phyloP scores from a whole-genome alignment of 2,113 vertebrate genomes.

The Poecile atricapillus region DNA sequence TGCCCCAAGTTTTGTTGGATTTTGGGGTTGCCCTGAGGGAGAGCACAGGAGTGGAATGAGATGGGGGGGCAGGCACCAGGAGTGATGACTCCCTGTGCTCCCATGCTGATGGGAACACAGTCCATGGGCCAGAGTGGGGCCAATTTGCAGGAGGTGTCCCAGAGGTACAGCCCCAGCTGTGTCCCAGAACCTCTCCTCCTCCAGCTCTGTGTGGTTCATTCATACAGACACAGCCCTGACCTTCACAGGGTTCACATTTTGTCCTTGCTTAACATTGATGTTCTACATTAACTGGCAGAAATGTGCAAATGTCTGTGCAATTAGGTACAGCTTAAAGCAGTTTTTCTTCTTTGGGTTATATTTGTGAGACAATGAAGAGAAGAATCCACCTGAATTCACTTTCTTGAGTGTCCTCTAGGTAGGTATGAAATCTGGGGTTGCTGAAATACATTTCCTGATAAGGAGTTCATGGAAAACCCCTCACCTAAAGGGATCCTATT shows the following conservation, averaged over 20 bases:
- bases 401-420: not conserved
- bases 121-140: not conserved
- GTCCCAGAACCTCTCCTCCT: not conserved
- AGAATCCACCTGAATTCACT: not conserved
- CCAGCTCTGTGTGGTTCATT: rapidly evolving
- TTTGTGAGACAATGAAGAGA: not conserved
- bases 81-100: not conserved
- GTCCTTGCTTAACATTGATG: not conserved
- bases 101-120: not conserved
- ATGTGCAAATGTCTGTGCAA: not conserved
- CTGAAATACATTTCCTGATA: not conserved
- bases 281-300: not conserved
- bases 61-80: rapidly evolving
- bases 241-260: not conserved
- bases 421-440: not conserved
- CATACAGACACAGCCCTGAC: rapidly evolving
- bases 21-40: rapidly evolving
- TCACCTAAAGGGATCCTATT: not conserved
- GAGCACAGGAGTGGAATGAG: rapidly evolving
- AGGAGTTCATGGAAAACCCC: not conserved
- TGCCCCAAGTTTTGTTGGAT: too few species aligned
- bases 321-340: rapidly evolving
- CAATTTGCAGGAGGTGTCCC: not conserved
- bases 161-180: not conserved
- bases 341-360: not conserved